Percentiles rank a stretch among this genome's conserved stretches.
These are phyloP conservation scores for Ornithoptera priamus DNA, from an alignment of 2,888 invertebrate species.

Conservation along the genomic window DNA sequence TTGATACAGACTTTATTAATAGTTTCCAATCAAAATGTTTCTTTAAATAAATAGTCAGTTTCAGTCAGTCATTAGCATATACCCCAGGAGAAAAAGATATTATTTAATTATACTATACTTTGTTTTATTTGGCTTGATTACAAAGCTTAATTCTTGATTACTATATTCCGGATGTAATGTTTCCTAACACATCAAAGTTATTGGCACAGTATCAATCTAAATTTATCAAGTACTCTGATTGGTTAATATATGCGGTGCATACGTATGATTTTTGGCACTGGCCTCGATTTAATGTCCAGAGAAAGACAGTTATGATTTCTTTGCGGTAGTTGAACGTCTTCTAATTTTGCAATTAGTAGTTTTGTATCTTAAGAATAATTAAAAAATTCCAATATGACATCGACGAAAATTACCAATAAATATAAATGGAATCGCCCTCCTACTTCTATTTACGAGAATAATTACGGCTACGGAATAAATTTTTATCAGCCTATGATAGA, in stretches of 20 bases:
- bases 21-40: too few relatives aligned
- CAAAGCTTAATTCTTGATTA: slow-evolving; percentile 10
- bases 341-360: neutral
- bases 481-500: slow-evolving; percentile 94
- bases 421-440: slow-evolving; percentile 80
- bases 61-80: neutral
- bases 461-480: slow-evolving; percentile 91
- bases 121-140: slow-evolving; percentile 13
- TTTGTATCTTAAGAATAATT: neutral
- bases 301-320: slow-evolving; percentile 61
- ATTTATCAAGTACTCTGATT: slow-evolving; percentile 66
- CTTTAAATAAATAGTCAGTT: too few relatives aligned
- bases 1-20: too few relatives aligned
- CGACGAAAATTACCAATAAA: slow-evolving; percentile 67
- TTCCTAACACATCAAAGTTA: slow-evolving; percentile 42
- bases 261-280: slow-evolving; percentile 64
- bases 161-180: slow-evolving; percentile 34
- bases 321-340: slow-evolving; percentile 37
- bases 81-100: neutral
- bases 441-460: slow-evolving; percentile 87
- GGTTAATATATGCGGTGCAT: slow-evolving; percentile 60
- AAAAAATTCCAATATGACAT: slow-evolving; percentile 54
- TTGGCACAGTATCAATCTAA: slow-evolving; percentile 70
- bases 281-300: slow-evolving; percentile 59
- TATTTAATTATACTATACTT: neutral